Base-by-base conservation (phyloP, 2,888 invertebrate species). In the Pristionchus entomophagus region DNA sequence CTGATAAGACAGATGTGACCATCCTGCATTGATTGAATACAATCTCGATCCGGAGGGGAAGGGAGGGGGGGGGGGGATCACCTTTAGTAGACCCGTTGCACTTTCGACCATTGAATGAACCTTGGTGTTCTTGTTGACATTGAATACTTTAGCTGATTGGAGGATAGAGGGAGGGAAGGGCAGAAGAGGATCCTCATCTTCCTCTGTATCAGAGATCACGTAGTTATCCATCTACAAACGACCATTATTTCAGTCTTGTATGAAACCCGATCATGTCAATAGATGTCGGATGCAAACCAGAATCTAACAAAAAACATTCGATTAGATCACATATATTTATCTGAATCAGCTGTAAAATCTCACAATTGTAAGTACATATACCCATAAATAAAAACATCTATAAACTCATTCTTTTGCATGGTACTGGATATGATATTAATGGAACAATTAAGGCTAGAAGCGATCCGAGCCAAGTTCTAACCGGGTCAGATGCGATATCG, bases 181-280 rank as follows among this genome's bases (percentile, higher is more conserved):
- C 51, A 84, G 84, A 38, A n/a, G n/a, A 12, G 84, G 84, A 26
- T 69, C 73, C n/a, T 84, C 73, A 14, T 84, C 84, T 14, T 84
- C 84, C 29, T 84, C 84, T 35, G 84, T 84, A 26, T 84, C 84
- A 26, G 84, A 84, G 12, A 84, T 84, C 12, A 84, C 73, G 26
- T 84, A 84, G 53, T 84, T 45, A 35, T 84, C 84, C 84, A 84
- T 84, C 84, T 62, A 65, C 26, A 84, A 51, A 6, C 32, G 3
- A 19, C n/a, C 49, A 32, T 51, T 73, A 35, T n/a, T 17, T 26
- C n/a, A 22, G 19, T 45, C 32, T 45, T 26, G n/a, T 17, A 26
- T 41, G 45, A 45, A 6, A 29, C 65, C 12, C 32, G 12, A n/a
- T 65, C 65, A 29, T 32, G 12, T 22, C 53, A 56, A 32, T 78